Evolutionary conservation across 2,113 vertebrate genomes (phyloP).

Genomic region (Oreotrochilus melanogaster): DNA sequence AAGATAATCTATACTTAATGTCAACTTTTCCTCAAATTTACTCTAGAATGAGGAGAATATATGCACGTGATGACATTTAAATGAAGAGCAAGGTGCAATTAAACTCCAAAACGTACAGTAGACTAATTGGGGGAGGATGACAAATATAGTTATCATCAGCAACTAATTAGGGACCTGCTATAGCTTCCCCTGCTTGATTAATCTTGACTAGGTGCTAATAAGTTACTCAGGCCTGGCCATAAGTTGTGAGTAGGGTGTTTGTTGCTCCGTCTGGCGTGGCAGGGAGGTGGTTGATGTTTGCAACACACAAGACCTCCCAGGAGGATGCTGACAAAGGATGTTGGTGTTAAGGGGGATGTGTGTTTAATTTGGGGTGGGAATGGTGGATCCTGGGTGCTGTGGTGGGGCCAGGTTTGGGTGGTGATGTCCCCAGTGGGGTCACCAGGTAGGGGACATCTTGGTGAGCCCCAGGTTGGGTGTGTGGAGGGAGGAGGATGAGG

Average conservation of each 20-base stretch:
- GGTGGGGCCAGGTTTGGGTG: rapidly evolving
- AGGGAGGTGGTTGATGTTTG: not conserved
- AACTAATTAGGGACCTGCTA: slow-evolving; percentile 83
- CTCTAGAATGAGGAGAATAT: slow-evolving; percentile 75
- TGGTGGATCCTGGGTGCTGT: not conserved
- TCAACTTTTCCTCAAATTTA: slow-evolving; percentile 81
- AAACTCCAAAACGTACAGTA: slow-evolving; percentile 81
- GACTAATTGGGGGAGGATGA: slow-evolving; percentile 85
- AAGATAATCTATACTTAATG: slow-evolving; percentile 86
- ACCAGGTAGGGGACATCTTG: not conserved
- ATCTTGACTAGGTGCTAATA: slow-evolving; percentile 81
- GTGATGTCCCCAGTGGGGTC: rapidly evolving
- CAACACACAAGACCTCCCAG: not conserved
- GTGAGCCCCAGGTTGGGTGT: not conserved
- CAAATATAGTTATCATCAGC: slow-evolving; percentile 86
- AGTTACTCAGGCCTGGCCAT: slow-evolving; percentile 55
- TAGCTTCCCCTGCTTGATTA: slow-evolving; percentile 80
- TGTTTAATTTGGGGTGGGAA: not conserved
- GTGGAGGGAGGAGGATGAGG: not conserved
- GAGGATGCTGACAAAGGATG: not conserved
- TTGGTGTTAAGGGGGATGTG: rapidly evolving
- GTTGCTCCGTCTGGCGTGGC: not conserved
- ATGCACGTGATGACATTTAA: slow-evolving; percentile 78
- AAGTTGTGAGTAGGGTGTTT: slow-evolving; percentile 20
- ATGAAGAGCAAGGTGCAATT: slow-evolving; percentile 85